These are phyloP conservation scores for Saccopteryx leptura DNA, from an alignment of 2,113 vertebrate species.

Conservation along the genomic window DNA sequence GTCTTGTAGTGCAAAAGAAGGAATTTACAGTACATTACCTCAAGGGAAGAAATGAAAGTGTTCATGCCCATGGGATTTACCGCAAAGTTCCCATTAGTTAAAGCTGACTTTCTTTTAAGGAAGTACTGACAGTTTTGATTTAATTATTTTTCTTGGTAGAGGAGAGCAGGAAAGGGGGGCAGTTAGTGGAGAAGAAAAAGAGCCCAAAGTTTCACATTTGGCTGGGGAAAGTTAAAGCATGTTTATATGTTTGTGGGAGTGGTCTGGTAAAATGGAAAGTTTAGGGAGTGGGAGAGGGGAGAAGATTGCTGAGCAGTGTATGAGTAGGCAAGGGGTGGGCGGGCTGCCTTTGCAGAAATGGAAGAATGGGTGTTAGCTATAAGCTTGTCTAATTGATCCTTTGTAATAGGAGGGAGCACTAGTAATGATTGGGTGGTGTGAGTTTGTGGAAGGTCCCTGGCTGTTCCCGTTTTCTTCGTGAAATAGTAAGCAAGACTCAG, in stretches of 20 bases:
- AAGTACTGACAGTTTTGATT: not conserved
- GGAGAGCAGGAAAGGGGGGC: not conserved
- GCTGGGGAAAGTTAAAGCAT: not conserved
- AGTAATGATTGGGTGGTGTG: not conserved
- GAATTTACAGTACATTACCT: not conserved
- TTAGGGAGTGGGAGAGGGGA: not conserved
- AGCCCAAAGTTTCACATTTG: not conserved
- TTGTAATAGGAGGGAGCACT: not conserved
- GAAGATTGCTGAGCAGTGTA: not conserved
- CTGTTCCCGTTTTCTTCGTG: not conserved
- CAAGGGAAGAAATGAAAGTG: not conserved
- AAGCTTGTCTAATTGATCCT: not conserved
- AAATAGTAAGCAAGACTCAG: not conserved
- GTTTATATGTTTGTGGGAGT: not conserved
- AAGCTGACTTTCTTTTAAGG: constrained; percentile 10
- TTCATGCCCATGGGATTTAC: not conserved
- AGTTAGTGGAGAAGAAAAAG: not conserved
- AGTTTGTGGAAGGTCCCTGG: not conserved
- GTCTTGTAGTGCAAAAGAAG: not conserved
- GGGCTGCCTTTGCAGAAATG: not conserved
- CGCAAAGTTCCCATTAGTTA: not conserved
- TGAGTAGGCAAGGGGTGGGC: not conserved
- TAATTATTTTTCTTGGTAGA: not conserved
- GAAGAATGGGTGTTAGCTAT: not conserved
- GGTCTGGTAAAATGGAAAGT: not conserved